Conservation (phyloP, 2,888 invertebrate genomes). For the Hipparchia semele region DNA sequence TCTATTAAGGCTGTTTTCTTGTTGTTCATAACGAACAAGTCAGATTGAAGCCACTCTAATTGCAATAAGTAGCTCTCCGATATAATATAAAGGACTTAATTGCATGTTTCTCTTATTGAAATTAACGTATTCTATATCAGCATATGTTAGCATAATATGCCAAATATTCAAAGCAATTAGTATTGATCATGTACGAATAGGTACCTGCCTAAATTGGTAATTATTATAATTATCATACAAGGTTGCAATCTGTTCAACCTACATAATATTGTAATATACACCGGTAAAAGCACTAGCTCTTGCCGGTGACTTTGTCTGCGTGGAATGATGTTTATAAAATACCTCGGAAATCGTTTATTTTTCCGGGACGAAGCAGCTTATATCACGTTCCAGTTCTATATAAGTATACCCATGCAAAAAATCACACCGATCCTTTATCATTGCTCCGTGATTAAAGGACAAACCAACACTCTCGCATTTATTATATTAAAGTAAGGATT, state of each 20-base stretch:
- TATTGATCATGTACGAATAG: not conserved
- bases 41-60: slow-evolving; percentile 1
- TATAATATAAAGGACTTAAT: not conserved
- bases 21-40: not conserved
- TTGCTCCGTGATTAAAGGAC: no score
- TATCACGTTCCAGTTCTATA: no score
- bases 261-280: no score
- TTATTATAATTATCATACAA: not conserved
- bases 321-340: no score
- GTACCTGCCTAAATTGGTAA: not conserved
- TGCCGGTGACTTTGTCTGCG: no score
- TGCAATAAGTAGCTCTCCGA: slow-evolving; percentile 1
- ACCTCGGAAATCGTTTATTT: no score
- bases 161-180: slow-evolving; percentile 9
- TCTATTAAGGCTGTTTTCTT: not conserved
- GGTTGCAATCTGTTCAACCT: not conserved
- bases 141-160: not conserved
- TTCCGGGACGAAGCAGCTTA: no score
- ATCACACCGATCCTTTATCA: no score
- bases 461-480: no score
- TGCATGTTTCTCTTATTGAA: not conserved
- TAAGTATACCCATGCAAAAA: no score
- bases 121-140: not conserved
- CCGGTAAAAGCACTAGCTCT: no score
- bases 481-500: not conserved